Conservation (phyloP, 1,140 invertebrate species). For the Megathymus violae region DNA sequence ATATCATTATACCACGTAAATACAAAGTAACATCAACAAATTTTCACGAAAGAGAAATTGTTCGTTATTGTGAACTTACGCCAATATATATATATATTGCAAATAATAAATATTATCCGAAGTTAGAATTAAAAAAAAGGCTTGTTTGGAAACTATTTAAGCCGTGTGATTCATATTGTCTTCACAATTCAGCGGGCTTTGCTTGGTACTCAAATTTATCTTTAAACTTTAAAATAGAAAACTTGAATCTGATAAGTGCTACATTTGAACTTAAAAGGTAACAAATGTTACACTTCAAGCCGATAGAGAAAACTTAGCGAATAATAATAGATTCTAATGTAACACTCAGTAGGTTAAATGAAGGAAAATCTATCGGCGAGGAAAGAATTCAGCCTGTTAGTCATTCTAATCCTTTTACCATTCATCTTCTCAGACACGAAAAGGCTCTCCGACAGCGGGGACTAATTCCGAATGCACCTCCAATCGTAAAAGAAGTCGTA, state of each 20-base stretch:
- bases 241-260: too few species aligned
- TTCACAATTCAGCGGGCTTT: too few species aligned
- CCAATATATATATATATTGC: too few species aligned
- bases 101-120: too few species aligned
- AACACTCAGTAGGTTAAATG: conserved; percentile 36
- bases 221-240: too few species aligned
- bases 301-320: conserved; percentile 19
- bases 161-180: too few species aligned
- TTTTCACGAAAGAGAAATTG: not conserved
- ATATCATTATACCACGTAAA: conserved; percentile 36
- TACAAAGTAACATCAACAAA: conserved; percentile 22
- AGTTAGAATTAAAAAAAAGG: too few species aligned
- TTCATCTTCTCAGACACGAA: conserved; percentile 77
- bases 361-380: conserved; percentile 49
- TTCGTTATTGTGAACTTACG: not conserved
- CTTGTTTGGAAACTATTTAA: too few species aligned
- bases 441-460: conserved; percentile 73
- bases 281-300: not conserved
- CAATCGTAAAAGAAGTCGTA: conserved; percentile 83
- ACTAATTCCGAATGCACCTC: conserved; percentile 82
- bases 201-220: too few species aligned
- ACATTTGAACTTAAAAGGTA: too few species aligned
- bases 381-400: conserved; percentile 52
- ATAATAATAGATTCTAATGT: conserved; percentile 21
- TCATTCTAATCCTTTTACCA: conserved; percentile 80